Percentiles rank a stretch among this genome's conserved stretches.
These are phyloP conservation scores for Thomomys bottae DNA, from an alignment of 2,113 vertebrate genomes.

Conservation along the genomic window DNA sequence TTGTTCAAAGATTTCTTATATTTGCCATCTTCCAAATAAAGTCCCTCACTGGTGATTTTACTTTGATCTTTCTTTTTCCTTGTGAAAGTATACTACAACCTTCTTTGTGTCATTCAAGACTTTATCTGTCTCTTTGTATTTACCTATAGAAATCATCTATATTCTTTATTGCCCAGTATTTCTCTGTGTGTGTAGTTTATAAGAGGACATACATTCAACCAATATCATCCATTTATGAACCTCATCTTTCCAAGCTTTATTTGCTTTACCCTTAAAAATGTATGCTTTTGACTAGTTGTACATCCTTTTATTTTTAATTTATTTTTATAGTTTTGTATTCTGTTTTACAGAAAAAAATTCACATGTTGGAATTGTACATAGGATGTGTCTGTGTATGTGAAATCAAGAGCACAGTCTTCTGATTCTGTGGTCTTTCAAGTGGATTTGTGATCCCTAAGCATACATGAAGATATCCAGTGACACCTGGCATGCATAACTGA, in stretches of 20 bases:
- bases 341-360: neutral
- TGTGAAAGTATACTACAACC: neutral
- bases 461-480: neutral
- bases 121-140: neutral
- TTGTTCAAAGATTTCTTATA: slow-evolving; percentile 23
- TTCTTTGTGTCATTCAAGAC: neutral
- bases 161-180: neutral
- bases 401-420: neutral
- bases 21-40: neutral
- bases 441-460: neutral
- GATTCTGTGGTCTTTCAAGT: neutral
- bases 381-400: neutral
- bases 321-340: no score
- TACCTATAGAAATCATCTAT: neutral
- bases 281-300: neutral
- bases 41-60: neutral
- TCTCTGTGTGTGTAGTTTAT: neutral
- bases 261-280: neutral
- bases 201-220: neutral
- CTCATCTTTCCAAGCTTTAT: neutral
- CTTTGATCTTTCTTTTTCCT: neutral
- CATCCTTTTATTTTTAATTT: neutral
- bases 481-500: neutral
- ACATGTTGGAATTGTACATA: neutral
- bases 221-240: neutral